These are phyloP conservation scores for Oophaga pumilio DNA, from an alignment of 2,113 vertebrate species.

Conservation along the genomic window DNA sequence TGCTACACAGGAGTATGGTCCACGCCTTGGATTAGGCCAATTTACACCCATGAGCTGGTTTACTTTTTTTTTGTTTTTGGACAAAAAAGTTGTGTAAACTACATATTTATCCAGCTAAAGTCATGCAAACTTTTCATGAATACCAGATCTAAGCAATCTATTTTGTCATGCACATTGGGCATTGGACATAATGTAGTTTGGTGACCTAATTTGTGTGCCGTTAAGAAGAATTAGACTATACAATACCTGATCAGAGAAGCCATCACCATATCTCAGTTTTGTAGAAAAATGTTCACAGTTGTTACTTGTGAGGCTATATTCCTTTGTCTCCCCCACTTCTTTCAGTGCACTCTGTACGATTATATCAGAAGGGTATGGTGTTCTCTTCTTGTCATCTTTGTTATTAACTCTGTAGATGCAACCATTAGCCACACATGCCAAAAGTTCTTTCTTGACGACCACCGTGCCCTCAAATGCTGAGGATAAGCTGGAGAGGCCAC, in stretches of 20 bases:
- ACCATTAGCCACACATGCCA: slow-evolving; percentile 69
- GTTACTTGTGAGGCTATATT: slow-evolving; percentile 70
- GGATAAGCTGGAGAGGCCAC: slow-evolving; percentile 74
- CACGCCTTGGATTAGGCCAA: too few species aligned
- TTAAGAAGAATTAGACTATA: too few species aligned
- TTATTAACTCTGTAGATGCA: slow-evolving; percentile 76
- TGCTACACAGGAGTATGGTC: too few species aligned
- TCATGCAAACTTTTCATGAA: too few species aligned
- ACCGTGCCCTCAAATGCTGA: slow-evolving; percentile 74
- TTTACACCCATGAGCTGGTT: too few species aligned
- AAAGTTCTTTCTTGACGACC: slow-evolving; percentile 73
- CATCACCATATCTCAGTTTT: slow-evolving; percentile 75
- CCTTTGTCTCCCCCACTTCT: slow-evolving; percentile 66
- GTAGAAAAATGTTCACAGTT: slow-evolving; percentile 90
- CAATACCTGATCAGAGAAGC: slow-evolving; percentile 78
- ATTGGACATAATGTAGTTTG: too few species aligned
- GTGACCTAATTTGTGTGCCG: too few species aligned
- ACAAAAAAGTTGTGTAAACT: too few species aligned
- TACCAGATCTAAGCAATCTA: too few species aligned
- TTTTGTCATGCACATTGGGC: too few species aligned
- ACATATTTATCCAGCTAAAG: too few species aligned
- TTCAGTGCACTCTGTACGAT: slow-evolving; percentile 71
- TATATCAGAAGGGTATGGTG: slow-evolving; percentile 55
- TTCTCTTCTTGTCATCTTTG: slow-evolving; percentile 69
- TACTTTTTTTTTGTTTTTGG: too few species aligned